A percentile compares a stretch with the other conserved stretches of the same genome.
phyloP scores from a whole-genome alignment of 1,140 invertebrate species.

The Hycleus cichorii region DNA sequence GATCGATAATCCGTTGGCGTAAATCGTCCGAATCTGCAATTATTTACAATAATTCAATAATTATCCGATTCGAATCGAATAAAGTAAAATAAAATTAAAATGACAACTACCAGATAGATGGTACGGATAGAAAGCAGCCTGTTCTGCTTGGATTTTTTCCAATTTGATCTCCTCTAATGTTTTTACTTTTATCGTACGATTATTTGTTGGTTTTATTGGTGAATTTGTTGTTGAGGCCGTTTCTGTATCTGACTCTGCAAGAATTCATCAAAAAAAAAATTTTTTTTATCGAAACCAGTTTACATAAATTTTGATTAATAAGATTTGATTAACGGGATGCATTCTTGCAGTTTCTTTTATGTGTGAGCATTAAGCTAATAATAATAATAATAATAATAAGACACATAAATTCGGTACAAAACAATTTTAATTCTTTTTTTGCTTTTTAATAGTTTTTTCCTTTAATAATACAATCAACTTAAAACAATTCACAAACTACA shows the following conservation, averaged over 20 bases:
- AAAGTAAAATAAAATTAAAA: no score
- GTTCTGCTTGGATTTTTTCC: slow-evolving; percentile 60
- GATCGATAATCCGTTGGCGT: slow-evolving; percentile 18
- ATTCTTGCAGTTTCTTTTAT: slow-evolving; percentile 28
- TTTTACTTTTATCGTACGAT: slow-evolving; percentile 45
- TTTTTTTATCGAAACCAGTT: background rate
- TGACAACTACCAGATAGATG: no score
- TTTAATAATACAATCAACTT: slow-evolving; percentile 12
- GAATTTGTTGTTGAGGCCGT: slow-evolving; percentile 49
- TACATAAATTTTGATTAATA: slow-evolving; percentile 7
- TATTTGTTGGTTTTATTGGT: slow-evolving; percentile 44
- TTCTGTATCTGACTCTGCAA: slow-evolving; percentile 67
- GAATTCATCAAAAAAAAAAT: slow-evolving; percentile 45
- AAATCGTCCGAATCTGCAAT: slow-evolving; percentile 20
- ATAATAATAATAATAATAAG: slow-evolving; percentile 18
- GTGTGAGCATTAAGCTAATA: no score
- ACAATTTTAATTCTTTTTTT: slow-evolving; percentile 7
- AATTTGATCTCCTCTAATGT: slow-evolving; percentile 58
- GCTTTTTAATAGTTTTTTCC: background rate
- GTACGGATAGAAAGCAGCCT: slow-evolving; percentile 59
- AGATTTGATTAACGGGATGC: slow-evolving; percentile 15
- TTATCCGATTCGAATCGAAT: no score
- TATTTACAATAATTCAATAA: background rate
- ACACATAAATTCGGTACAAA: slow-evolving; percentile 7
- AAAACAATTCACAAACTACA: no score